A percentile compares a stretch with the other conserved stretches of the same genome.
These are phyloP conservation scores for Graptemys geographica DNA, from an alignment of 2,797 vertebrate species.

Conservation along the genomic window DNA sequence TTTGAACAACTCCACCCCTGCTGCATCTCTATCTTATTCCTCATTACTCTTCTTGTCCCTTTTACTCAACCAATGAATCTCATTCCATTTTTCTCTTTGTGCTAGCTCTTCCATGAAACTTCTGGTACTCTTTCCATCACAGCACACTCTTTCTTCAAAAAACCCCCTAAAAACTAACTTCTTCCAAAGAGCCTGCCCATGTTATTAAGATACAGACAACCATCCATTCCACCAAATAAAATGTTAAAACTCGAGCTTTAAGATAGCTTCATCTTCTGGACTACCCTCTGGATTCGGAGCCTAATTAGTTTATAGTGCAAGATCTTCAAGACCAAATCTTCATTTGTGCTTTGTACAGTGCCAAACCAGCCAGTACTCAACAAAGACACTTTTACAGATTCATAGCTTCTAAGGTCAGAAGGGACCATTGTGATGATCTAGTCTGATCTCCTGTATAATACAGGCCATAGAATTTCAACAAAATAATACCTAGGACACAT, in stretches of 20 bases:
- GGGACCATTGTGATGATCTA: background rate
- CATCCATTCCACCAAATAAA: too few species aligned
- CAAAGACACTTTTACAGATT: background rate
- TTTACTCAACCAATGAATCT: background rate
- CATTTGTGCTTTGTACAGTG: background rate
- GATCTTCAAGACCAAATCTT: background rate
- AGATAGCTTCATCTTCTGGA: too few species aligned
- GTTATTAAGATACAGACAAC: background rate
- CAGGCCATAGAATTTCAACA: background rate
- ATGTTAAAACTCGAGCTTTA: too few species aligned
- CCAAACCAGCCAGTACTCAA: background rate
- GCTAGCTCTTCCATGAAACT: background rate
- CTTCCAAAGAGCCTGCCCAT: background rate
- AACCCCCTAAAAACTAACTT: background rate
- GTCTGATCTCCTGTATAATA: background rate
- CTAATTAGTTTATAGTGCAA: background rate
- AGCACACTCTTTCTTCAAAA: background rate
- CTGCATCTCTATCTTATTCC: background rate
- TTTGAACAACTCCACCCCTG: background rate
- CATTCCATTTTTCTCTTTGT: background rate
- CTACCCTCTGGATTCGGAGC: background rate
- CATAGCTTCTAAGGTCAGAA: background rate
- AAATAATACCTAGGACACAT: background rate
- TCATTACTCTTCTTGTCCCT: background rate
- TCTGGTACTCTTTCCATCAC: background rate